Evolutionary conservation across 2,888 invertebrate genomes (phyloP).

Genomic region (Trachelus stipa): DNA sequence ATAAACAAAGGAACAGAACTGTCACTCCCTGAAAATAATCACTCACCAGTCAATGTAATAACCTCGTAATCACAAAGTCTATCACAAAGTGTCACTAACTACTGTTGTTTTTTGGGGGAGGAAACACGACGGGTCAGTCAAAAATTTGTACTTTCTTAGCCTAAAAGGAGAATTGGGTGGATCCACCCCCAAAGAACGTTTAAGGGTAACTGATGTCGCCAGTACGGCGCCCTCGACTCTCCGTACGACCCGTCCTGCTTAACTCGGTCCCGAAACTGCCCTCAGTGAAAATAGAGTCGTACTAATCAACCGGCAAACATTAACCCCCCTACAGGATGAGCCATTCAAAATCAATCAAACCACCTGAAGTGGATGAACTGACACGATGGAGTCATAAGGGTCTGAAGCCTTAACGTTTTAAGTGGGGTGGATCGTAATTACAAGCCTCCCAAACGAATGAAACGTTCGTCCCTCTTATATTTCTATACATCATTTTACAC

Average conservation of each 20-base stretch:
- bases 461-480: not conserved
- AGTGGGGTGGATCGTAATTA: not conserved
- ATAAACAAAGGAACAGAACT: constrained; percentile 7
- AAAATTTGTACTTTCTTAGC: constrained; percentile 22
- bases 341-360: constrained; percentile 13
- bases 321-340: not conserved
- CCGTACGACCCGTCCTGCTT: constrained; percentile 45
- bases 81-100: constrained; percentile 8
- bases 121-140: constrained; percentile 14
- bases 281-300: constrained; percentile 25
- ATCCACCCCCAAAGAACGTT: constrained; percentile 53
- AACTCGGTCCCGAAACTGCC: constrained; percentile 31
- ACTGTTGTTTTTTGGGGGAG: constrained; percentile 7
- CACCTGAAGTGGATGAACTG: constrained; percentile 22
- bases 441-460: not conserved
- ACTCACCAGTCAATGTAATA: not conserved
- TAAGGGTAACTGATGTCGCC: constrained; percentile 55
- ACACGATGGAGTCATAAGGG: not conserved
- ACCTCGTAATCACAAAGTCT: not conserved
- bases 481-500: too few species aligned
- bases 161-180: constrained; percentile 31
- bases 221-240: constrained; percentile 44
- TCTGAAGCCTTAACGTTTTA: not conserved
- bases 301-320: constrained; percentile 20
- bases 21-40: not conserved